Conservation (phyloP, 2,797 vertebrate genomes). For the Amphiprion clarkii region DNA sequence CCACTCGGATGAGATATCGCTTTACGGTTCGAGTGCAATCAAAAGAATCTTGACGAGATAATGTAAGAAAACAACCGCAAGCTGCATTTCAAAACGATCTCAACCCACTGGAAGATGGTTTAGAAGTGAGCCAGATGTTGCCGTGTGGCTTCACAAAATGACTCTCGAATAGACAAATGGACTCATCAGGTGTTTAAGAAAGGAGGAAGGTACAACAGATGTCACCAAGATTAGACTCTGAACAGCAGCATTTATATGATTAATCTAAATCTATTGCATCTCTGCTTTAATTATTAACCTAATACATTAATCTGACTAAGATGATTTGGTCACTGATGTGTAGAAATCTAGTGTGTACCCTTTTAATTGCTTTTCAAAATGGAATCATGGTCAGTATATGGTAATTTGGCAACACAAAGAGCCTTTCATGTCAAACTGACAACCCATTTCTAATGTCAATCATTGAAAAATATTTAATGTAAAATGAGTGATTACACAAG, state of each 20-base stretch:
- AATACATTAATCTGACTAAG: background rate
- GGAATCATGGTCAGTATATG: no score
- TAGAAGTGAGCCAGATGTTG: background rate
- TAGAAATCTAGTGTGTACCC: background rate
- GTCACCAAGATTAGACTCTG: constrained; percentile 6
- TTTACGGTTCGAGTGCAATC: background rate
- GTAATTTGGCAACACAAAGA: no score
- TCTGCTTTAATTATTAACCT: background rate
- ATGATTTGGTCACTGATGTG: background rate
- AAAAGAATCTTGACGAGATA: background rate
- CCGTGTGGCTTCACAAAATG: constrained; percentile 18
- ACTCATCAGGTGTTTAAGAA: constrained; percentile 6
- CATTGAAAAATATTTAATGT: no score
- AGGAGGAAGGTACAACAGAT: constrained; percentile 10
- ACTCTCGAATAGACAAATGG: constrained; percentile 15
- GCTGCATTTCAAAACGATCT: background rate
- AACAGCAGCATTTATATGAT: background rate
- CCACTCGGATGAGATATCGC: no score
- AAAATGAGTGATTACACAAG: no score
- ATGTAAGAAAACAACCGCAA: background rate
- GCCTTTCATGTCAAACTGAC: no score
- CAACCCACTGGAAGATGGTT: background rate
- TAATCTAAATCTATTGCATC: background rate
- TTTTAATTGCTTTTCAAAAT: no score
- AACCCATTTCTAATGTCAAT: no score